phyloP scores from a whole-genome alignment of 2,797 vertebrate genomes.

The Premnoplex brunnescens region DNA sequence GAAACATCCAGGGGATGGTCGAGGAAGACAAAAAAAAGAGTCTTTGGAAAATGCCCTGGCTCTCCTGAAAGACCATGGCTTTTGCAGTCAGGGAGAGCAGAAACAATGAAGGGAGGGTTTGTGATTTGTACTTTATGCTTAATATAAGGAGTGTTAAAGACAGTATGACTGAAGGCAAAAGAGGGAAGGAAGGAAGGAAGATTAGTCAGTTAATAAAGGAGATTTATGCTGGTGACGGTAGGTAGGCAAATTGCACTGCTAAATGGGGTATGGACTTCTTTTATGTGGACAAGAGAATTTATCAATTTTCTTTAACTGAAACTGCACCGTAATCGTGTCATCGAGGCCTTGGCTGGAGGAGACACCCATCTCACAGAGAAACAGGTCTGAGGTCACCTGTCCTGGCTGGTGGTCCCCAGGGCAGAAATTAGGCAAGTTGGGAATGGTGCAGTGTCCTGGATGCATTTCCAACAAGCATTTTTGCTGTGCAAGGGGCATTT shows the following conservation, averaged over 20 bases:
- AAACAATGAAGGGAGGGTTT: constrained; percentile 30
- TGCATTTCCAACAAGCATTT: neutral
- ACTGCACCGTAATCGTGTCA: neutral
- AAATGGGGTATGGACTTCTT: constrained; percentile 66
- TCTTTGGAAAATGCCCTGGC: neutral
- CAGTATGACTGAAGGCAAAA: constrained; percentile 49
- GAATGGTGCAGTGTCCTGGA: accelerated
- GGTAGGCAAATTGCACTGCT: constrained; percentile 65
- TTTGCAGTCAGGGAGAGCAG: neutral
- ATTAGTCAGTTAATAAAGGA: constrained; percentile 67
- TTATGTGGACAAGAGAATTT: constrained; percentile 63
- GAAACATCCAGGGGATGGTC: neutral
- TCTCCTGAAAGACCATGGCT: neutral
- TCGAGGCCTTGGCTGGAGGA: neutral
- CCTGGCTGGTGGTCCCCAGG: neutral
- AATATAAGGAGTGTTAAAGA: constrained; percentile 42
- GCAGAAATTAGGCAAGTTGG: neutral
- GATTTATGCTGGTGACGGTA: constrained; percentile 62
- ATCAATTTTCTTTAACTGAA: constrained; percentile 63
- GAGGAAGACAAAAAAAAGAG: neutral
- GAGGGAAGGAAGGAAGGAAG: constrained; percentile 55
- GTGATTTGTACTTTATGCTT: constrained; percentile 30
- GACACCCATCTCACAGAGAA: neutral
- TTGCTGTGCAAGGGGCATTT: neutral
- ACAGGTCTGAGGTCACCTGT: neutral